Evolutionary conservation across 2,797 vertebrate genomes (phyloP).

Genomic region (Tauraco hartlaubi): DNA sequence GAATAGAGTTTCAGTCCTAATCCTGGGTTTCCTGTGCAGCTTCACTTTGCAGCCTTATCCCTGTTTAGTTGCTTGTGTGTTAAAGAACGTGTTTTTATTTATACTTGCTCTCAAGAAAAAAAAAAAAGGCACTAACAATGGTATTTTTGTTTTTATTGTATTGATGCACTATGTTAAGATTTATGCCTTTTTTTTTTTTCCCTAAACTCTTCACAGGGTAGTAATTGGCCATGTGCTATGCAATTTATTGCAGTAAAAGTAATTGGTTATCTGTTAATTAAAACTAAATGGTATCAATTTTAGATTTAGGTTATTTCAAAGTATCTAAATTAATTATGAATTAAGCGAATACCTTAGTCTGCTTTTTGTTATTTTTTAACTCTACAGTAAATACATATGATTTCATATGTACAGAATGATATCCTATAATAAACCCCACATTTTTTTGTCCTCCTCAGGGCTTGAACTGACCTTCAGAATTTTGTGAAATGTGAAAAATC

Average conservation of each 20-base stretch:
- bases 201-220: not conserved
- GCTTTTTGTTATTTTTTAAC: not conserved
- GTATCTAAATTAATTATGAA: not conserved
- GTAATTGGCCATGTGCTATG: not conserved
- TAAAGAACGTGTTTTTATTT: not conserved
- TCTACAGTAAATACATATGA: not conserved
- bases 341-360: not conserved
- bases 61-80: not conserved
- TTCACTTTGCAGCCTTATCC: not conserved
- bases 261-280: slow-evolving; percentile 8
- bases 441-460: not conserved
- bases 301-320: not conserved
- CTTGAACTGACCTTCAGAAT: not conserved
- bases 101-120: not conserved
- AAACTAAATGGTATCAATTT: not conserved
- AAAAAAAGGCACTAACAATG: not conserved
- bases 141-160: not conserved
- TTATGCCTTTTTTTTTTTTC: not conserved
- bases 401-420: not conserved
- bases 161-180: not conserved
- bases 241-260: not conserved
- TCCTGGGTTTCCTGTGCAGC: slow-evolving; percentile 29
- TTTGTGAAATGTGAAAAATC: not conserved
- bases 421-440: not conserved
- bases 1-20: slow-evolving; percentile 45